Evolutionary conservation across 2,113 vertebrate species (phyloP), one percentile per base, ranked within the genome.

Genomic region (Lagenorhynchus albirostris): DNA sequence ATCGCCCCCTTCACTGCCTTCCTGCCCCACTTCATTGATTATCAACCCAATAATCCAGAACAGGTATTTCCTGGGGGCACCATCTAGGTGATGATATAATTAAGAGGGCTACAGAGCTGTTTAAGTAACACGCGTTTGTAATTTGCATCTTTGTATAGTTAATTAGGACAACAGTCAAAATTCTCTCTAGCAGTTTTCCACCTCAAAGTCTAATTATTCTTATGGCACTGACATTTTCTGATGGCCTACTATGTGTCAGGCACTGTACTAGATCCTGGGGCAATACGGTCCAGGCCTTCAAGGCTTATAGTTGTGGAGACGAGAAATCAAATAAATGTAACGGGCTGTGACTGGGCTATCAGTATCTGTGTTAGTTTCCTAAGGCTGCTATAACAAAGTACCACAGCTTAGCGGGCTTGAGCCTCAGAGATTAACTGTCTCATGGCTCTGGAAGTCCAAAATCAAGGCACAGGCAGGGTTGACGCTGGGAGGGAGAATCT

Each of bases 141-240:
- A 95, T 91, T 96, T 94, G 82, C 58, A 76, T 87, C 93, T 97
- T 84, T 68, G 77, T 94, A 44, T 17, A 76, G 65, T 95, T 96
- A 82, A 91, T 94, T 94, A 93, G 89, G 58, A 86, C 63, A 18
- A 47, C 60, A 73, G 70, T 89, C 91, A 63, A 91, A 73, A 84
- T 68, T 85, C 33, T 85, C 55, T 89, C 3, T 14, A 10, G 89
- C 58, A 20, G n/a, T 58, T 94, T 77, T 79, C 60, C 77, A 79
- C 50, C 36, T 80, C 70, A 31, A 96, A 73, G 65, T 89, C 55
- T 55, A 50, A 68, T 82, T 87, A 77, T 89, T 93, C 17, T 33
- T 33, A 67, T 4, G 9, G 44, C 33, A 67, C 6, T 17, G 36
- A 18, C 58, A 15, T 26, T 67, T 68, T 93, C 33, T n/a, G 65